These are phyloP conservation scores for Micropoecilia bifurca DNA, from an alignment of 2,797 vertebrate genomes.

Conservation along the genomic window DNA sequence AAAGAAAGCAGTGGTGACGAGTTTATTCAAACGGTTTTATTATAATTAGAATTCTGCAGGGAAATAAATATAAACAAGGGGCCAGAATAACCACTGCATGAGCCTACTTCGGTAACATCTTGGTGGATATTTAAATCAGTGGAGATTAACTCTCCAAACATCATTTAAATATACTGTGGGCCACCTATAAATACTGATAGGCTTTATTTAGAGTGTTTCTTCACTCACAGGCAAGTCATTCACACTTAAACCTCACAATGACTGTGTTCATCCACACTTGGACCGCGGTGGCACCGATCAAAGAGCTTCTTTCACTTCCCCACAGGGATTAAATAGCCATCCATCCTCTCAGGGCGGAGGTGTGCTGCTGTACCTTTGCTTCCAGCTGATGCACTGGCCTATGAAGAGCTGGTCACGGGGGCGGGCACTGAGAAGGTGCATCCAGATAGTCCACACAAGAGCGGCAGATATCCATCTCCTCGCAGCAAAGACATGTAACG, in stretches of 20 bases:
- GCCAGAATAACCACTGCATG: neutral
- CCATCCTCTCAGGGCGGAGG: conserved; percentile 33
- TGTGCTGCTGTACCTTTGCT: conserved; percentile 47
- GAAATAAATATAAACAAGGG: conserved; percentile 12
- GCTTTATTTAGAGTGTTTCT: conserved; percentile 30
- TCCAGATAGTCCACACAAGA: conserved; percentile 34
- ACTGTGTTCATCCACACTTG: conserved; percentile 63
- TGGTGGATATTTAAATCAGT: neutral
- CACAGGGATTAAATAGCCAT: conserved; percentile 56
- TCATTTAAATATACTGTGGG: conserved; percentile 12
- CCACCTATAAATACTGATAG: conserved; percentile 9
- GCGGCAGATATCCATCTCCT: conserved; percentile 62
- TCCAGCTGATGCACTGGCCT: conserved; percentile 55
- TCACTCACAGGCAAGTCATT: conserved; percentile 58
- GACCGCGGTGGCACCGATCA: conserved; percentile 57
- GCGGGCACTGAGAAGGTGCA: conserved; percentile 55
- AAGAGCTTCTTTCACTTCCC: conserved; percentile 67
- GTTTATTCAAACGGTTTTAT: conserved; percentile 28
- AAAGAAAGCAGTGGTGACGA: conserved; percentile 16
- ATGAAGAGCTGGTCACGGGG: conserved; percentile 45
- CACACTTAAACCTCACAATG: conserved; percentile 66
- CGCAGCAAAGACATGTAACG: conserved; percentile 15
- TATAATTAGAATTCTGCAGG: conserved; percentile 5
- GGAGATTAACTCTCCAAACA: neutral
- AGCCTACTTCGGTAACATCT: neutral